Evolutionary conservation across 2,797 vertebrate genomes (phyloP).

Genomic region (Coregonus ussuriensis): DNA sequence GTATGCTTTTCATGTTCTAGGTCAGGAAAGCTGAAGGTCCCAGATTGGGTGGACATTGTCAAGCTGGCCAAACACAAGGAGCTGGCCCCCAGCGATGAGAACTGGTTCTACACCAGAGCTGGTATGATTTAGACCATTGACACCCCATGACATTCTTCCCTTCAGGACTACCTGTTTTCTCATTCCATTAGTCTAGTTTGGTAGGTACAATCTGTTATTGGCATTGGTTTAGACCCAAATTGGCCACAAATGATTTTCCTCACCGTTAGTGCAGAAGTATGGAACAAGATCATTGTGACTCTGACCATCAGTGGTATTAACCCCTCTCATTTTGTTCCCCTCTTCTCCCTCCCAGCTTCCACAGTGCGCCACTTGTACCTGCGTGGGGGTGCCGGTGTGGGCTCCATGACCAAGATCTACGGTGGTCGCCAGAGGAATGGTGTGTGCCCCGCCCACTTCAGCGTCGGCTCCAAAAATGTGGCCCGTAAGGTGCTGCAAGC

Average conservation of each 20-base stretch:
- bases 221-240: not conserved
- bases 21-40: constrained; percentile 94
- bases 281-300: not conserved
- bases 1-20: constrained; percentile 60
- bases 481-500: constrained; percentile 89
- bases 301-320: not conserved
- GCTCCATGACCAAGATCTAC: constrained; percentile 95
- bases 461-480: constrained; percentile 89
- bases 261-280: not conserved
- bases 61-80: constrained; percentile 94
- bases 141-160: not conserved
- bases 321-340: not conserved
- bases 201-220: not conserved
- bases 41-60: constrained; percentile 94
- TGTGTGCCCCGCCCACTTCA: constrained; percentile 91
- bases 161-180: not conserved
- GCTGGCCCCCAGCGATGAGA: constrained; percentile 89
- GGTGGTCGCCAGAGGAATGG: constrained; percentile 89
- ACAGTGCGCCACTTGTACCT: constrained; percentile 91
- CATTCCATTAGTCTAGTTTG: not conserved
- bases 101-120: constrained; percentile 94
- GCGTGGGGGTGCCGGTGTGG: constrained; percentile 88
- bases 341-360: constrained; percentile 75
- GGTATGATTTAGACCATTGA: constrained; percentile 70
- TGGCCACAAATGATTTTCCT: no score